Evolutionary conservation across 1,140 invertebrate genomes (phyloP).

Genomic region (Leptinotarsa undecemlineata): DNA sequence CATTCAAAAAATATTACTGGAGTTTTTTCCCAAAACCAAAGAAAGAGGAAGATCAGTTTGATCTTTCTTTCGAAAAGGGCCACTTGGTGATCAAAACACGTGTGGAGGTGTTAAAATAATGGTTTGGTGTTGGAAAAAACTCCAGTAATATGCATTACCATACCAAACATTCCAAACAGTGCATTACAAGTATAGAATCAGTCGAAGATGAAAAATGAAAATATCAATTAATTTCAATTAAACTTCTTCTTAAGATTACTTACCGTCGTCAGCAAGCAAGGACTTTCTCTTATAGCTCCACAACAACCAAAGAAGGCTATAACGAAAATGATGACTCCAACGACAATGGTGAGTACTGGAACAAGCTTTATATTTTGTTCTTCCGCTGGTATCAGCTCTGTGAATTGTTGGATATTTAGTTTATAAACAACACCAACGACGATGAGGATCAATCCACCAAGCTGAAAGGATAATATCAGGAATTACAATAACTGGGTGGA

Average conservation of each 20-base stretch:
- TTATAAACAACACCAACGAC: conserved; percentile 47
- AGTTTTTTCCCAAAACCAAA: no score
- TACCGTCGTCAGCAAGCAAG: conserved; percentile 84
- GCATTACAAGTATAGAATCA: no score
- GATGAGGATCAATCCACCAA: conserved; percentile 47
- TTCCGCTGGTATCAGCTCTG: conserved; percentile 35
- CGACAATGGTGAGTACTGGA: conserved; percentile 76
- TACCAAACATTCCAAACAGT: no score
- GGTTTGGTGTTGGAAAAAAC: no score
- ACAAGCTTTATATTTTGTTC: conserved; percentile 52
- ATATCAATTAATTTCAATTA: no score
- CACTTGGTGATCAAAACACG: no score
- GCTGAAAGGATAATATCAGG: conserved; percentile 42
- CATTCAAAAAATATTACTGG: no score
- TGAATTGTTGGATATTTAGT: conserved; percentile 39
- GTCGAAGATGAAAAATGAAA: no score
- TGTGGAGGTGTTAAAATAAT: no score
- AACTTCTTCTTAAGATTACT: conserved; percentile 45
- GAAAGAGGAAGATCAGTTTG: no score
- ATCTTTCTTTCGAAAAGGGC: no score
- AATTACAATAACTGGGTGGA: neutral
- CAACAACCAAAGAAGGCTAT: conserved; percentile 88
- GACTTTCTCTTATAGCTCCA: conserved; percentile 81
- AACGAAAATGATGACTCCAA: conserved; percentile 80
- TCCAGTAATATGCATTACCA: no score